phyloP scores from a whole-genome alignment of 2,888 invertebrate genomes.

The Polymixis lichenea region DNA sequence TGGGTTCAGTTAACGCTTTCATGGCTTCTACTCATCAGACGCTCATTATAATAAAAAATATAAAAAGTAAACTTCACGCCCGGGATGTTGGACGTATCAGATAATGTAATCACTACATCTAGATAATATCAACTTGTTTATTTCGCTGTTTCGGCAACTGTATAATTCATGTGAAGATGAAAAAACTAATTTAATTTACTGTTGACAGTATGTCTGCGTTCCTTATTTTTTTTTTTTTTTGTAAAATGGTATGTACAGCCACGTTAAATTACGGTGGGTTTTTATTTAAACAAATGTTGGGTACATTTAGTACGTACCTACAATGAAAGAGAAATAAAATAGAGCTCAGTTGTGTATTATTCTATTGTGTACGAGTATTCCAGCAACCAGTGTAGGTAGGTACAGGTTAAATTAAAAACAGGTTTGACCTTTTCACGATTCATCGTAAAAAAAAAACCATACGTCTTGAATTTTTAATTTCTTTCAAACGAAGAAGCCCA shows the following conservation, averaged over 20 bases:
- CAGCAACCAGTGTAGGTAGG: neutral
- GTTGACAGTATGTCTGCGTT: slow-evolving; percentile 8
- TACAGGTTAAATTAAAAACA: slow-evolving; percentile 4
- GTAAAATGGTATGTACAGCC: neutral
- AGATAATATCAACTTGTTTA: slow-evolving; percentile 72
- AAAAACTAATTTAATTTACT: slow-evolving; percentile 38
- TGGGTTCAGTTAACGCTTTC: slow-evolving; percentile 15
- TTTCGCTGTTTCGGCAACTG: slow-evolving; percentile 57
- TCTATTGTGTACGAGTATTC: neutral
- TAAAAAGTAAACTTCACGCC: slow-evolving; percentile 69
- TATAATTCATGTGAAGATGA: slow-evolving; percentile 41
- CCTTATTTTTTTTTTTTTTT: neutral
- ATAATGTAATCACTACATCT: slow-evolving; percentile 70
- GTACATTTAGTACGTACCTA: neutral
- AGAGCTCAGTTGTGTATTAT: neutral
- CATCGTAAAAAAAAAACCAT: neutral
- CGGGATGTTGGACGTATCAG: slow-evolving; percentile 62
- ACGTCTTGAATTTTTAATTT: neutral
- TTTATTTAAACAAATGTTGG: neutral
- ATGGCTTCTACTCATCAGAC: slow-evolving; percentile 39
- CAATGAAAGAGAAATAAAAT: slow-evolving; percentile 1
- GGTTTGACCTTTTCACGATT: neutral
- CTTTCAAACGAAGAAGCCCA: neutral
- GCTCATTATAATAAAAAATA: slow-evolving; percentile 51
- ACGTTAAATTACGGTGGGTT: neutral